Evolutionary conservation across 2,113 vertebrate species (phyloP).

Genomic region (Pardalotus punctatus): DNA sequence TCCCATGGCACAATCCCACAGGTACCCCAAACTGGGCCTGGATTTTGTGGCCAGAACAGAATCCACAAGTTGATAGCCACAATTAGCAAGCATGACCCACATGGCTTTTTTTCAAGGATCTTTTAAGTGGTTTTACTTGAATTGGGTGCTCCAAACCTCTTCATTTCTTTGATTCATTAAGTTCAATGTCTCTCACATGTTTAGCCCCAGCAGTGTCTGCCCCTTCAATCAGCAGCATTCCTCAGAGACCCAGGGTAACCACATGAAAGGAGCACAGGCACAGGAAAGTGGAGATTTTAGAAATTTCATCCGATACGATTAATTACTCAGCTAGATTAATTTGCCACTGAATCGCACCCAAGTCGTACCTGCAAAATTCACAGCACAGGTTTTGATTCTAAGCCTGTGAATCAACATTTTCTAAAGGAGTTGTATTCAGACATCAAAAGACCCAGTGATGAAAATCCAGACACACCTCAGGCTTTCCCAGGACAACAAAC

Average conservation of each 20-base stretch:
- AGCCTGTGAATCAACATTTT: neutral
- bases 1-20: neutral
- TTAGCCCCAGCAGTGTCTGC: neutral
- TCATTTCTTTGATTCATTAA: constrained; percentile 1
- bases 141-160: neutral
- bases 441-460: neutral
- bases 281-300: neutral
- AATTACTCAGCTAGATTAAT: constrained; percentile 1
- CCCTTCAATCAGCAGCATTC: neutral
- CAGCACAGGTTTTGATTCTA: neutral
- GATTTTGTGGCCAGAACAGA: neutral
- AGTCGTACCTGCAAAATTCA: neutral
- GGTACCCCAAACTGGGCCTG: neutral
- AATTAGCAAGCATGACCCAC: constrained; percentile 25
- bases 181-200: neutral
- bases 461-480: neutral
- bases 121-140: constrained; percentile 15
- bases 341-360: neutral
- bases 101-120: neutral
- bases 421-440: neutral
- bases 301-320: neutral
- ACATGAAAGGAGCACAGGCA: neutral
- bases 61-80: neutral
- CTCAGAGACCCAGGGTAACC: neutral
- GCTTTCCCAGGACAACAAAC: neutral